Conservation (phyloP, 2,888 invertebrate genomes). For the Scaptomyza caliginosa region DNA sequence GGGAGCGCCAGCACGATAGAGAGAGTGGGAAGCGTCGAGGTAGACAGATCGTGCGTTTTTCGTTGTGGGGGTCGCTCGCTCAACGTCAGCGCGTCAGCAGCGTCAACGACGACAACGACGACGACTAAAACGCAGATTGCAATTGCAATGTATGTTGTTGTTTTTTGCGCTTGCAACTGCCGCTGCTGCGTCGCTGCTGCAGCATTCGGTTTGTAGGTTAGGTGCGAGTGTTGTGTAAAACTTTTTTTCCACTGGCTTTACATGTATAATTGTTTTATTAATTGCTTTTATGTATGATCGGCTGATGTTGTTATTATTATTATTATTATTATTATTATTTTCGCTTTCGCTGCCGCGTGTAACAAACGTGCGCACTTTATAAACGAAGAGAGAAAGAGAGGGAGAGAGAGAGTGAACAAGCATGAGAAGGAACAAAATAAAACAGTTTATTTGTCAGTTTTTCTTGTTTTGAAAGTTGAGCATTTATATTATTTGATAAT, state of each 20-base stretch:
- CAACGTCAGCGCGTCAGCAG: conserved; percentile 22
- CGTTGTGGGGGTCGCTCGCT: conserved; percentile 52
- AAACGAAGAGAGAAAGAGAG: neutral
- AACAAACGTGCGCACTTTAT: conserved; percentile 74
- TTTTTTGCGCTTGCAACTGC: conserved; percentile 45
- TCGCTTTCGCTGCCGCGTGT: conserved; percentile 64
- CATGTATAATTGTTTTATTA: conserved; percentile 57
- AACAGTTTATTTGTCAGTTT: conserved; percentile 14
- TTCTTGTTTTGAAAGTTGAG: conserved; percentile 46
- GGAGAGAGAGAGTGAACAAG: too few species aligned
- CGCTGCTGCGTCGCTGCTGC: conserved; percentile 45
- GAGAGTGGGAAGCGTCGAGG: conserved; percentile 22
- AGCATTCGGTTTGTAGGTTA: conserved; percentile 69
- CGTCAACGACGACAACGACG: conserved; percentile 16
- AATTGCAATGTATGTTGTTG: conserved; percentile 40
- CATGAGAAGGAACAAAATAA: neutral
- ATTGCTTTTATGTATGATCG: conserved; percentile 28
- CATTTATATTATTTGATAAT: conserved; percentile 62
- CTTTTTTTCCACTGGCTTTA: conserved; percentile 29
- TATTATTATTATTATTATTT: conserved; percentile 15
- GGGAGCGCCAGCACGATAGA: conserved; percentile 15
- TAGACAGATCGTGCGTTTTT: conserved; percentile 54
- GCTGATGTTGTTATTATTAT: conserved; percentile 17
- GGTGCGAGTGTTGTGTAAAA: conserved; percentile 80
- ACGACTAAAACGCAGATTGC: conserved; percentile 64